phyloP scores from a whole-genome alignment of 2,113 vertebrate species.

The Vicugna pacos region DNA sequence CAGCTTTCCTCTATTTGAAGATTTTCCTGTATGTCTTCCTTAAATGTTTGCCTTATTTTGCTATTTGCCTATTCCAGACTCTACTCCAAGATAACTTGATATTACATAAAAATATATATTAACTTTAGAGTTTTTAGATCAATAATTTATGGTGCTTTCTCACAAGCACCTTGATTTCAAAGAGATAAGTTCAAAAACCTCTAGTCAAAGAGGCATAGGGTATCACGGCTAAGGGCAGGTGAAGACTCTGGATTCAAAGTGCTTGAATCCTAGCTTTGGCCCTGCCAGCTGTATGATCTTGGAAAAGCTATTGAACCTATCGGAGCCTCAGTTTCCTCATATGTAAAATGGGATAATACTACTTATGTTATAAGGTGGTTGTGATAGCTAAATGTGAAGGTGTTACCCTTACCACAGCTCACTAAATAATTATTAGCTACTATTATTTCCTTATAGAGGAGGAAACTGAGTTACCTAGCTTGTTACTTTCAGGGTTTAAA shows the following conservation, averaged over 20 bases:
- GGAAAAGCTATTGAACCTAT: background rate
- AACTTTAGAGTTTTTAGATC: background rate
- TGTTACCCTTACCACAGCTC: background rate
- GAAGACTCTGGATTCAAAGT: background rate
- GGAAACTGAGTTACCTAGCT: background rate
- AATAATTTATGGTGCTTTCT: background rate
- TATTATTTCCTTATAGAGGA: background rate
- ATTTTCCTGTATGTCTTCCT: background rate
- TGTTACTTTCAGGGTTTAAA: background rate
- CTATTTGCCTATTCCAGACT: background rate
- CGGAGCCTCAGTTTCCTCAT: background rate
- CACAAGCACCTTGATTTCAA: background rate
- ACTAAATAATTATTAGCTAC: background rate
- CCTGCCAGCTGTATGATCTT: background rate
- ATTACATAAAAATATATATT: background rate
- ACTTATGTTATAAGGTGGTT: background rate
- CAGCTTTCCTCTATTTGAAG: background rate
- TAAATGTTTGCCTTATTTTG: background rate
- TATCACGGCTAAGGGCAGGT: background rate
- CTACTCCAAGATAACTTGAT: constrained; percentile 30
- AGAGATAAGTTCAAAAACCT: background rate
- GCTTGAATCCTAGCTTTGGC: background rate
- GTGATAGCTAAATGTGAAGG: background rate
- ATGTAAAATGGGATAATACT: background rate
- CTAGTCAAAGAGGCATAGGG: background rate